These are phyloP conservation scores for Lamprotornis superbus DNA, from an alignment of 2,113 vertebrate species.

Conservation along the genomic window DNA sequence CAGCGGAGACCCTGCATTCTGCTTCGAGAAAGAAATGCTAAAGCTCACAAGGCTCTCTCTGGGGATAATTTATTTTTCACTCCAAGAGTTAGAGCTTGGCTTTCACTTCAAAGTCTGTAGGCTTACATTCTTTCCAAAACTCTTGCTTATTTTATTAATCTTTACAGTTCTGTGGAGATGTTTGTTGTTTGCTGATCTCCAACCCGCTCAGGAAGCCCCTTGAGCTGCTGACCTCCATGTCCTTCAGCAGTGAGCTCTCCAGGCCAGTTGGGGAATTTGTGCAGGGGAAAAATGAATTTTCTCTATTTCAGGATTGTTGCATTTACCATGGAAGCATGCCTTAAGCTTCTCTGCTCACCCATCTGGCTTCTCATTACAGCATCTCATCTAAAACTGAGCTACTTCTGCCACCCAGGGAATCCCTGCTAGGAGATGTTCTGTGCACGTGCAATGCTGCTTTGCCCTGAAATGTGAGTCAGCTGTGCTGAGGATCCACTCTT, in stretches of 20 bases:
- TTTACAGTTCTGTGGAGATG: neutral
- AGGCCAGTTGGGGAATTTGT: neutral
- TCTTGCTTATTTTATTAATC: slow-evolving; percentile 34
- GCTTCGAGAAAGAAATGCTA: neutral
- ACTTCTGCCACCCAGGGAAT: neutral
- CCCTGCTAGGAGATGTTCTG: neutral
- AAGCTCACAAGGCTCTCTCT: neutral
- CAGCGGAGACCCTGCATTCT: neutral
- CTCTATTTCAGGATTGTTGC: neutral
- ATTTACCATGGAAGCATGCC: neutral
- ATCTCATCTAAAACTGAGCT: neutral
- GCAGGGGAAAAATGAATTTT: neutral
- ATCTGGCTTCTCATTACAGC: neutral
- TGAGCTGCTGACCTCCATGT: neutral
- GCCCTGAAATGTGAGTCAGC: neutral
- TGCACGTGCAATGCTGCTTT: neutral
- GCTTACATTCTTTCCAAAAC: slow-evolving; percentile 33
- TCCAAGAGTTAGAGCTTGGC: slow-evolving; percentile 15
- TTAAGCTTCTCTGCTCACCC: neutral
- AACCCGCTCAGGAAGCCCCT: neutral
- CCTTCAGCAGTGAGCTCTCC: accelerated
- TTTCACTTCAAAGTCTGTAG: slow-evolving; percentile 8
- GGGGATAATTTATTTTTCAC: slow-evolving; percentile 16
- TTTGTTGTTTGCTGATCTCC: neutral
- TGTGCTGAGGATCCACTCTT: neutral